phyloP scores from a whole-genome alignment of 1,140 invertebrate species.

The Hydropsyche tenuis region DNA sequence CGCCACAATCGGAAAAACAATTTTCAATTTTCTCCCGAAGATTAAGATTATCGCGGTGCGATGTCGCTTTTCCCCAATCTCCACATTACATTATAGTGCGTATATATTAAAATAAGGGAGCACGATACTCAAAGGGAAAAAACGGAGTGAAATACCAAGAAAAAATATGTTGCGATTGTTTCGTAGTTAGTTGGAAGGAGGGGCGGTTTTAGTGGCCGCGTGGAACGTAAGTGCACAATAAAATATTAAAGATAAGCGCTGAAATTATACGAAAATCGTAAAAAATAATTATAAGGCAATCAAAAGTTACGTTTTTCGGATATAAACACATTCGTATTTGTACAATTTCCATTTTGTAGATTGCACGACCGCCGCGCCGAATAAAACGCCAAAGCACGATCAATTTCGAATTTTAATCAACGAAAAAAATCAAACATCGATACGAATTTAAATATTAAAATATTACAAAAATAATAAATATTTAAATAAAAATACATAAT shows the following conservation, averaged over 20 bases:
- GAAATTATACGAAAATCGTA: slow-evolving; percentile 25
- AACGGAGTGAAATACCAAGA: slow-evolving; percentile 16
- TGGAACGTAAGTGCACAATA: slow-evolving; percentile 15
- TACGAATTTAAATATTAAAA: too few relatives aligned
- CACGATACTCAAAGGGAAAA: background rate
- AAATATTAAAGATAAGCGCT: slow-evolving; percentile 9
- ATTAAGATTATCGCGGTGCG: slow-evolving; percentile 20
- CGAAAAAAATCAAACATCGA: too few relatives aligned
- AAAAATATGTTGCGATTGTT: slow-evolving; percentile 28
- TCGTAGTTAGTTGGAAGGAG: background rate
- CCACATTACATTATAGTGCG: slow-evolving; percentile 6
- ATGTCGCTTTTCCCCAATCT: slow-evolving; percentile 1
- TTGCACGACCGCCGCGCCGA: background rate
- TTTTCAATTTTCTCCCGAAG: slow-evolving; percentile 26
- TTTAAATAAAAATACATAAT: too few relatives aligned
- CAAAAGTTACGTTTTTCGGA: slow-evolving; percentile 12
- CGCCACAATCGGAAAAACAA: slow-evolving; percentile 24
- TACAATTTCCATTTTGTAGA: background rate
- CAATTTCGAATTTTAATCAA: too few relatives aligned
- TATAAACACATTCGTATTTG: slow-evolving; percentile 3
- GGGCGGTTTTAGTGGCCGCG: background rate
- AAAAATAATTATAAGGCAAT: slow-evolving; percentile 26
- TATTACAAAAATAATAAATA: too few relatives aligned
- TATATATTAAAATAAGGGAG: background rate
- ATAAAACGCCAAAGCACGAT: too few relatives aligned